Conservation (phyloP, 2,888 invertebrate species). For the Unio pictorum region DNA sequence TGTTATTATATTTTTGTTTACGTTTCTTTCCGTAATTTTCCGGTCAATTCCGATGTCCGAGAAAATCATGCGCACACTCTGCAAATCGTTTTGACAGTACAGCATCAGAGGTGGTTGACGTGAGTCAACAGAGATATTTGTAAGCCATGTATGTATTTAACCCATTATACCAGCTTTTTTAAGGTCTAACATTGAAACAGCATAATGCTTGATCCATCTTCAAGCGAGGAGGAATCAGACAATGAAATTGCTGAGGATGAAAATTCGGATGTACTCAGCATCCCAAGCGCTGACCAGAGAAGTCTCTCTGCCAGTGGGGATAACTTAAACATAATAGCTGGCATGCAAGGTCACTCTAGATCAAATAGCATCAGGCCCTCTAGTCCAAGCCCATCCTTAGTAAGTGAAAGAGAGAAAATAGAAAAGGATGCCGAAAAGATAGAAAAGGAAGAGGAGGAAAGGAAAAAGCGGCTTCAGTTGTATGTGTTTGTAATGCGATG, state of each 20-base stretch:
- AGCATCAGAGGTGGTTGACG: no score
- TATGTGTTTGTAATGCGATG: slow-evolving; percentile 99
- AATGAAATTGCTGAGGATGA: slow-evolving; percentile 82
- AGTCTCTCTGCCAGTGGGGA: slow-evolving; percentile 70
- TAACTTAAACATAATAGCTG: slow-evolving; percentile 64
- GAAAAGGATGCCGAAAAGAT: slow-evolving; percentile 82
- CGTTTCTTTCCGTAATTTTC: no score
- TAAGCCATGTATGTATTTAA: no score
- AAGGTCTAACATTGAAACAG: no score
- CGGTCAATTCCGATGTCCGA: no score
- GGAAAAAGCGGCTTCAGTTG: slow-evolving; percentile 93
- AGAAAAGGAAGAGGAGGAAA: slow-evolving; percentile 95
- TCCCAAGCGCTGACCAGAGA: slow-evolving; percentile 68
- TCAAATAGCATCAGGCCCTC: slow-evolving; percentile 82
- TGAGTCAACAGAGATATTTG: no score
- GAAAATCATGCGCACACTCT: no score
- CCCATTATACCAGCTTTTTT: no score
- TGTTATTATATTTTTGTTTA: no score
- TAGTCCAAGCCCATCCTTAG: slow-evolving; percentile 92
- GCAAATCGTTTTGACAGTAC: no score
- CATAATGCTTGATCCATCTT: slow-evolving; percentile 94
- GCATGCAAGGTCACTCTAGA: slow-evolving; percentile 55
- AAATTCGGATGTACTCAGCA: slow-evolving; percentile 67
- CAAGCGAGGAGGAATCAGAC: slow-evolving; percentile 95
- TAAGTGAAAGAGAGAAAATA: slow-evolving; percentile 82